phyloP scores from a whole-genome alignment of 2,113 vertebrate genomes.

The Sander vitreus region DNA sequence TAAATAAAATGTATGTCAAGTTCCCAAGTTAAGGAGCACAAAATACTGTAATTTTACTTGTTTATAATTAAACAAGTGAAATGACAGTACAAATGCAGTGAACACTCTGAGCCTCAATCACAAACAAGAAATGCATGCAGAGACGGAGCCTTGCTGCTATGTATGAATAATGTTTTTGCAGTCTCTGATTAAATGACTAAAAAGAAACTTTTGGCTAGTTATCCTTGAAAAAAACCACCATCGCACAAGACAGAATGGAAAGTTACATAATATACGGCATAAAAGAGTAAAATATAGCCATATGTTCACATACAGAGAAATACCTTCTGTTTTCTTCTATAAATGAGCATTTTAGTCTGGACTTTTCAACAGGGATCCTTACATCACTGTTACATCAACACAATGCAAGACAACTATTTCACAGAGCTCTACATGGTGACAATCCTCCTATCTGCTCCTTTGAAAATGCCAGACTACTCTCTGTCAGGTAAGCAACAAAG shows the following conservation, averaged over 20 bases:
- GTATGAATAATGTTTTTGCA: background rate
- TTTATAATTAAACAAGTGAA: too few species aligned
- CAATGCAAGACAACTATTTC: slow-evolving; percentile 38
- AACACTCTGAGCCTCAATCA: background rate
- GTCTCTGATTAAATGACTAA: background rate
- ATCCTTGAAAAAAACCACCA: background rate
- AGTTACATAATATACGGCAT: background rate
- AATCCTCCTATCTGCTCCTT: slow-evolving; percentile 29
- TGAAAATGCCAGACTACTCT: slow-evolving; percentile 35
- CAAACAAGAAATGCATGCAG: background rate
- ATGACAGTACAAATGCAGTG: background rate
- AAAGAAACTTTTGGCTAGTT: background rate
- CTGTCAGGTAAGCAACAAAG: slow-evolving; percentile 50
- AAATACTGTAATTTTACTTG: too few species aligned
- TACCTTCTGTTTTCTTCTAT: background rate
- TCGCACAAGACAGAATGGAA: slow-evolving; percentile 1
- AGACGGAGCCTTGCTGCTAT: background rate
- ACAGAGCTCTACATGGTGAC: slow-evolving; percentile 19
- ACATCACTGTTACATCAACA: slow-evolving; percentile 25
- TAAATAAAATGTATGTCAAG: too few species aligned
- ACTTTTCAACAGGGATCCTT: slow-evolving; percentile 5
- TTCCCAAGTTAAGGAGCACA: too few species aligned
- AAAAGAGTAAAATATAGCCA: slow-evolving; percentile 12
- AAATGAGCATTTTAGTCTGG: slow-evolving; percentile 15
- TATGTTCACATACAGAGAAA: slow-evolving; percentile 10